Evolutionary conservation across 1,140 invertebrate species (phyloP), one percentile per base, ranked within the genome.

Genomic region (Dendroctonus valens): DNA sequence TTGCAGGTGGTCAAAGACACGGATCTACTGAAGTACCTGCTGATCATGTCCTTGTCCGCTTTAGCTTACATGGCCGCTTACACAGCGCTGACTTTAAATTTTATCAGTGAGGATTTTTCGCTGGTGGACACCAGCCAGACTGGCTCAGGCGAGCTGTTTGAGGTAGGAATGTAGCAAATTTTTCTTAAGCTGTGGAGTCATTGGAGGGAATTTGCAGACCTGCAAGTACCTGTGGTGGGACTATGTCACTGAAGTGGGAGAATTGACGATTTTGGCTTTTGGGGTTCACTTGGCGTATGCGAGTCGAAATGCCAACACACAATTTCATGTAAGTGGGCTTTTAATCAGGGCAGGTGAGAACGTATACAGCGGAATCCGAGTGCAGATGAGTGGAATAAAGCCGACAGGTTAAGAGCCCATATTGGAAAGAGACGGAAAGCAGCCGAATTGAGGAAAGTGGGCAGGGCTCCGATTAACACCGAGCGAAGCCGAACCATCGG

Each of bases 221-320:
- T 94, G 92, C 77, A 87, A 88, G 77, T 84, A 86, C n/a, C 83
- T 90, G 41, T 91, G 90, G 82, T 95, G 92, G 93, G 91, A 95
- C 75, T 91, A 92, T 78, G 91, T 94, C 59, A 93, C 92, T 38
- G 91, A 94, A 81, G 82, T 84, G 54, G 92, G 89, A n/a, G 92
- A 95, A 81, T 78, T 95, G 64, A 77, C 92, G 14, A 89, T 95
- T 71, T 82, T 96, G 0, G 78, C 87, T 41, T 92, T 93, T 73
- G 93, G 92, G 0, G 83, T 95, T 1, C 88, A 93, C 75, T 81
- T 96, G 65, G 89, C 91, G 14, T 90, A 91, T 74, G 89, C 91
- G 46, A 86, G 89, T 42, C 79, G 89, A 9, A 92, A 93, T 75
- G 93, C 93, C n/a, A 86, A 88, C 58, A 91, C 89, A 5, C 91